Evolutionary conservation across 2,797 vertebrate genomes (phyloP).

Genomic region (Artibeus jamaicensis): DNA sequence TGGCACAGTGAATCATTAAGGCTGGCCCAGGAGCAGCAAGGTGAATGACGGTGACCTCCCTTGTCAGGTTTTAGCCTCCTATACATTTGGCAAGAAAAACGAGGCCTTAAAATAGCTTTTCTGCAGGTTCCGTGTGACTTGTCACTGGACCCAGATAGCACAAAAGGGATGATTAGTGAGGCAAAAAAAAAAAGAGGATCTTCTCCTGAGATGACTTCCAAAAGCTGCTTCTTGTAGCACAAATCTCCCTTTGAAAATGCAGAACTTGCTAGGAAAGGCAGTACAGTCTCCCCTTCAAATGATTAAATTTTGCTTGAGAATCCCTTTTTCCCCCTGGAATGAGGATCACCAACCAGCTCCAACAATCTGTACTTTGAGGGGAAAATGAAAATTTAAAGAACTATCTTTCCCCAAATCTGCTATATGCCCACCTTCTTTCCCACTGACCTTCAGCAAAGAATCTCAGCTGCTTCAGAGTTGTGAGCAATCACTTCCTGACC

Average conservation of each 20-base stretch:
- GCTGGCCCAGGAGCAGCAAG: not conserved
- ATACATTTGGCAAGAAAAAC: slow-evolving; percentile 50
- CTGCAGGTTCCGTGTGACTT: slow-evolving; percentile 71
- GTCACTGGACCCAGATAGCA: slow-evolving; percentile 70
- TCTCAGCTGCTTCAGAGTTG: not conserved
- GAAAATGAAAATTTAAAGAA: not conserved
- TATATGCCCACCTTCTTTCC: not conserved
- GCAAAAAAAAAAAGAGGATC: slow-evolving; percentile 57
- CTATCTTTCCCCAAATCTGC: not conserved
- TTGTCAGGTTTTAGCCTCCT: slow-evolving; percentile 47
- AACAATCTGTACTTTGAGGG: not conserved
- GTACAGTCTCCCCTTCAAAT: not conserved
- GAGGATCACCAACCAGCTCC: not conserved
- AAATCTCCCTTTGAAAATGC: slow-evolving; percentile 67
- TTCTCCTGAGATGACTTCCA: slow-evolving; percentile 74
- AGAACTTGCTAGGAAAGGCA: slow-evolving; percentile 50
- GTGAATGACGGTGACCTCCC: slow-evolving; percentile 51
- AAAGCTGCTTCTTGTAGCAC: slow-evolving; percentile 70
- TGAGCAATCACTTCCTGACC: not conserved
- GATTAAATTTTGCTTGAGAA: slow-evolving; percentile 27
- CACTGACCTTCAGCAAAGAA: not conserved
- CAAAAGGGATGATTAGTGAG: slow-evolving; percentile 73
- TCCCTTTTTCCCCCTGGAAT: not conserved
- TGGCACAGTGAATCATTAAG: slow-evolving; percentile 39
- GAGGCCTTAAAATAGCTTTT: slow-evolving; percentile 69